phyloP scores from a whole-genome alignment of 2,113 vertebrate species.

The Periophthalmodon schlosseri region DNA sequence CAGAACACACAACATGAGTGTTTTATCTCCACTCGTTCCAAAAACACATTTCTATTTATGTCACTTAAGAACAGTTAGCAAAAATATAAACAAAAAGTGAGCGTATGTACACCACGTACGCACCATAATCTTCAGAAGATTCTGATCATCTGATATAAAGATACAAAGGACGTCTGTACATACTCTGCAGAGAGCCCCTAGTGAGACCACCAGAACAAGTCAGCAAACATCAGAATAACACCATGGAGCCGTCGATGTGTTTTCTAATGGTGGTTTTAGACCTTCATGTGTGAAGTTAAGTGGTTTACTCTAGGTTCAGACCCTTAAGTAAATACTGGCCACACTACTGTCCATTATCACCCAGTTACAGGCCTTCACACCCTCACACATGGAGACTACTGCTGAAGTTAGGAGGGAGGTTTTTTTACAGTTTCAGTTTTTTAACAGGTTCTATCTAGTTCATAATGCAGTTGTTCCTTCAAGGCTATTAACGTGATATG shows the following conservation, averaged over 20 bases:
- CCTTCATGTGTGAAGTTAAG: constrained; percentile 14
- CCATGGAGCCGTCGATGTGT: neutral
- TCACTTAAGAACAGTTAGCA: too few species aligned
- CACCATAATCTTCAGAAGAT: constrained; percentile 2
- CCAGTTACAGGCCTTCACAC: constrained; percentile 8
- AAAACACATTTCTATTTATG: too few species aligned
- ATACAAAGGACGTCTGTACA: neutral
- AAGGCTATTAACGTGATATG: too few species aligned
- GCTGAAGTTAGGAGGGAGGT: neutral
- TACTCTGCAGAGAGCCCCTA: neutral
- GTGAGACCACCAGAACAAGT: neutral
- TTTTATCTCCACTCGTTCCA: too few species aligned
- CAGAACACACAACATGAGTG: neutral
- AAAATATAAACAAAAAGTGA: too few species aligned
- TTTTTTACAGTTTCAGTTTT: too few species aligned
- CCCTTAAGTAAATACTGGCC: constrained; percentile 6
- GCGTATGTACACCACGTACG: neutral
- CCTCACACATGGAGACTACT: neutral
- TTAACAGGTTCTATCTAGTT: too few species aligned
- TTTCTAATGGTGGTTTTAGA: neutral
- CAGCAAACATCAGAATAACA: neutral
- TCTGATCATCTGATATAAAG: neutral
- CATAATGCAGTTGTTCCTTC: neutral
- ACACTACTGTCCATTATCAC: neutral
- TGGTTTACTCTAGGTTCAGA: constrained; percentile 1